Evolutionary conservation across 2,888 invertebrate species (phyloP).

Genomic region (Campopleginae sp.): DNA sequence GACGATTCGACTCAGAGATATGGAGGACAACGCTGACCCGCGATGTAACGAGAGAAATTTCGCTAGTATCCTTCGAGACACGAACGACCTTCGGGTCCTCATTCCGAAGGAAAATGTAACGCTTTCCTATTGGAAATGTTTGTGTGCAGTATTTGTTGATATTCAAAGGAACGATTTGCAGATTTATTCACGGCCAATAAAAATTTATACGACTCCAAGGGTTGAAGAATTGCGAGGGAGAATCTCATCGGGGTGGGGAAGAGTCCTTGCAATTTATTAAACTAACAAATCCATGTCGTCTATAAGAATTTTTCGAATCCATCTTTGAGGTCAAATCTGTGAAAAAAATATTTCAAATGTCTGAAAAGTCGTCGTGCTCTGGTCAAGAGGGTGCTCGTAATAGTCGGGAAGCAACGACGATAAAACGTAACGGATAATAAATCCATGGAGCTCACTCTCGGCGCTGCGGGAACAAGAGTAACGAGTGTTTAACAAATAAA

Average conservation of each 20-base stretch:
- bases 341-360: slow-evolving; percentile 10
- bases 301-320: background rate
- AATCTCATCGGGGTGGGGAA: background rate
- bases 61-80: slow-evolving; percentile 4
- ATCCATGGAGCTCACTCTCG: slow-evolving; percentile 57
- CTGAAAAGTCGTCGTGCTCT: slow-evolving; percentile 21
- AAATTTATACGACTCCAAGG: slow-evolving; percentile 59
- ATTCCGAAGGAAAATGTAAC: slow-evolving; percentile 25
- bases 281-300: background rate
- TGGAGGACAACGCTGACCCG: slow-evolving; percentile 58
- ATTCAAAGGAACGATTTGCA: slow-evolving; percentile 22
- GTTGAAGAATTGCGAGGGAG: slow-evolving; percentile 3
- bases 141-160: slow-evolving; percentile 40
- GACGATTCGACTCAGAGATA: slow-evolving; percentile 25
- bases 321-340: background rate
- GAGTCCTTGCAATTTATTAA: background rate
- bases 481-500: slow-evolving; percentile 62
- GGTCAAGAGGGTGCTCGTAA: slow-evolving; percentile 23
- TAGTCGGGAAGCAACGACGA: slow-evolving; percentile 37
- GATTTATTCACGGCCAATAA: slow-evolving; percentile 61
- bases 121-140: slow-evolving; percentile 26
- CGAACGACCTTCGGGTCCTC: background rate
- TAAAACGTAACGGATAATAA: slow-evolving; percentile 63
- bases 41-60: slow-evolving; percentile 42
- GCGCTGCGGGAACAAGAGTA: slow-evolving; percentile 52